Conservation (phyloP, 2,797 vertebrate species). For the Brachyrhaphis roseni region DNA sequence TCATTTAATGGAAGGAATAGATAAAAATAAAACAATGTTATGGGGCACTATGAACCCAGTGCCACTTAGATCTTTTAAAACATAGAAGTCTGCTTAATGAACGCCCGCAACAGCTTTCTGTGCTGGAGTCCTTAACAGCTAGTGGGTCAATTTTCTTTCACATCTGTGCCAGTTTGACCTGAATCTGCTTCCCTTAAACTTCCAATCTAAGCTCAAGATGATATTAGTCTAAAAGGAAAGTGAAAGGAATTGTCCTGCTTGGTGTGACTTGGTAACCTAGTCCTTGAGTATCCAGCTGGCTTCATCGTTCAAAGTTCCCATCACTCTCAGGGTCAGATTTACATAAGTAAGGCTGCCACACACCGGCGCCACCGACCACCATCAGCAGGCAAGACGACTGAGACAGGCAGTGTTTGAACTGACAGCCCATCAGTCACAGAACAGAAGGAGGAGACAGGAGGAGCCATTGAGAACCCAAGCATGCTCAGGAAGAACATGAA, state of each 20-base stretch:
- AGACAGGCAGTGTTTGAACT: no score
- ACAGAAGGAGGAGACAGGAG: background rate
- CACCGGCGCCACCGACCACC: no score
- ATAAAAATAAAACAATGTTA: background rate
- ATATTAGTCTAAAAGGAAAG: background rate
- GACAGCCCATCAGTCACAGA: background rate
- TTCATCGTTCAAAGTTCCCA: background rate
- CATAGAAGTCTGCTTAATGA: background rate
- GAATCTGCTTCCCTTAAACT: background rate
- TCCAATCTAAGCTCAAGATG: background rate
- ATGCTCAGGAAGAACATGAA: background rate
- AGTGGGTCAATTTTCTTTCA: background rate
- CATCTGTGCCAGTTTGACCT: background rate
- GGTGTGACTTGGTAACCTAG: background rate
- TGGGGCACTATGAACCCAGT: background rate
- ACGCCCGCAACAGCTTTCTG: background rate
- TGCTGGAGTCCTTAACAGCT: background rate
- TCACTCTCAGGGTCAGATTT: background rate
- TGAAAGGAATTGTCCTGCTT: background rate
- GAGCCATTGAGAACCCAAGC: background rate
- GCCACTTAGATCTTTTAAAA: background rate
- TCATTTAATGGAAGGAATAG: background rate
- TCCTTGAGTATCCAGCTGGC: background rate
- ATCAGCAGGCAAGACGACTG: no score
- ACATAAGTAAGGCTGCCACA: no score